Base-by-base conservation (phyloP, 2,888 invertebrate species). In the Aquatica leii region DNA sequence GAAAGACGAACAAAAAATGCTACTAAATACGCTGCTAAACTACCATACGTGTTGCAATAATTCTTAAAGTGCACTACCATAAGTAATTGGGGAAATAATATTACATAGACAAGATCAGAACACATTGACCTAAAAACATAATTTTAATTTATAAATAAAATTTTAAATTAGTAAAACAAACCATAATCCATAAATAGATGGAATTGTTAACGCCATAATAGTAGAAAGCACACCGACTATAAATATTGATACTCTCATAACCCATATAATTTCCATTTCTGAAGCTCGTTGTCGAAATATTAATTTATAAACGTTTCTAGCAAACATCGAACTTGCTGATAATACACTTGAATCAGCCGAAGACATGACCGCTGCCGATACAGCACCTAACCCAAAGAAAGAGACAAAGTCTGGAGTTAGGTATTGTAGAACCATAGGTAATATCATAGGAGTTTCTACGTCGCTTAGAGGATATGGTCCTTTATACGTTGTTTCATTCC, bases 331-430 rank as follows among this genome's bases (percentile, higher is more conserved):
- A 72, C 96, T 95, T 1, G 98, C 98, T 17, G 98, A 97, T 15
- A 99, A 87, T 53, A 99, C 96, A 72, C 98, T 98, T 56, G 98
- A 98, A 83, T 99, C 98, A 0, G 98, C 98, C 0, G 98, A 98
- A 35, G 98, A 98, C 98, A 99, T 99, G 69, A 99, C 98, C 15
- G 98, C 98, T 0, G 98, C 99, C 0, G 98, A 98, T 5, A 99
- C 97, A 5, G 98, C 98, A 0, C 99, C 99, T 69, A 99, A 87
- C 5, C 98, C 98, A 79, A 99, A 94, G 85, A 99, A 98, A 1
- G 98, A 95, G 20, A 99, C 95, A 81, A 94, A 93, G 80, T 93
- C 90, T 0, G 98, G 98, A 6, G 98, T 98, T 56, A 99, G 86
- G 80, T 97, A 95, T 82, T 98, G 98, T 76, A 98, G 86, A 49